These are phyloP conservation scores for Oconnorella tubifera DNA, from an alignment of 2,888 invertebrate genomes.

Conservation along the genomic window DNA sequence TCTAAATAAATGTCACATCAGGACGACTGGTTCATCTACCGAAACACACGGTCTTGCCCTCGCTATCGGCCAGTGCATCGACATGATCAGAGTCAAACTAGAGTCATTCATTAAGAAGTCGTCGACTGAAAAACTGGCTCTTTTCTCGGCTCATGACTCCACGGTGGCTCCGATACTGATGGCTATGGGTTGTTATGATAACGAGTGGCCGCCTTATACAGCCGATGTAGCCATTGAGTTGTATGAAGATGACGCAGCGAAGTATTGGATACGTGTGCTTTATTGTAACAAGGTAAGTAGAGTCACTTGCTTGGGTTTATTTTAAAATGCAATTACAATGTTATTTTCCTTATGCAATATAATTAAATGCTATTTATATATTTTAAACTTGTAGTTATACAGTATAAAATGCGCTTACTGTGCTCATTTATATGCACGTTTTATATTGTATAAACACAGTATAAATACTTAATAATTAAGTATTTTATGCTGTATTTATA, in stretches of 20 bases:
- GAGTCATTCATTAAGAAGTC: background rate
- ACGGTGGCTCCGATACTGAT: constrained; percentile 43
- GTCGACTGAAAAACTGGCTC: constrained; percentile 35
- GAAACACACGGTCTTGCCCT: constrained; percentile 12
- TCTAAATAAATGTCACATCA: too few species aligned
- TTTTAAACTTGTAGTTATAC: too few species aligned
- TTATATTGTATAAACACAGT: too few species aligned
- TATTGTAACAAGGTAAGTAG: constrained; percentile 46
- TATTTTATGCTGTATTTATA: too few species aligned
- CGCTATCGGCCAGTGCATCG: constrained; percentile 11
- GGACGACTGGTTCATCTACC: too few species aligned
- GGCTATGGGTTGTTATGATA: constrained; percentile 42
- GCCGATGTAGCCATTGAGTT: constrained; percentile 47
- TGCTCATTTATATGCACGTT: too few species aligned
- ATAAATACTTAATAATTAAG: too few species aligned
- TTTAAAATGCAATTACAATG: too few species aligned
- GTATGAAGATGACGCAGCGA: constrained; percentile 40
- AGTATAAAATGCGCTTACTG: too few species aligned
- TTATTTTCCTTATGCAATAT: too few species aligned
- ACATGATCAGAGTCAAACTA: constrained; percentile 8
- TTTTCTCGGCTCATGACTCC: constrained; percentile 50
- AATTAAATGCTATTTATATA: too few species aligned
- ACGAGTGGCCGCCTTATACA: constrained; percentile 49
- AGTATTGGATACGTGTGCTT: constrained; percentile 43
- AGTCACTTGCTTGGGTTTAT: background rate